Base-by-base conservation (phyloP, 2,888 invertebrate genomes). In the Seira musarum region DNA sequence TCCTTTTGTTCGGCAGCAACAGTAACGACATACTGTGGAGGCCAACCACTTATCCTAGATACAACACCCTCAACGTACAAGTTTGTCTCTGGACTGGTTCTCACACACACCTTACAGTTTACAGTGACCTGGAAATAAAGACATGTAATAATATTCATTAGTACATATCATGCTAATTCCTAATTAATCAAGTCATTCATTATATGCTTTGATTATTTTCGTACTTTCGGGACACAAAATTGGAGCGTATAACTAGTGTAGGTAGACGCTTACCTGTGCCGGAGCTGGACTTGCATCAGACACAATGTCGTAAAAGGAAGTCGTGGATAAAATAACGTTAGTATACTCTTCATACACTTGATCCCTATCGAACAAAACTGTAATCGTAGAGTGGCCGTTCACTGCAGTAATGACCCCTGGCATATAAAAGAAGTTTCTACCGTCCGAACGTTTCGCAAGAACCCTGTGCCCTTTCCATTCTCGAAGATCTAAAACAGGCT, bases 401-500 rank as follows among this genome's bases (percentile, higher is more conserved):
- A 87, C 86, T 24, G 85, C 84, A 66, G 94, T 93, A 87, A 98
- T 97, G 78, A 95, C 94, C 72, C 97, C 98, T 8, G 97, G 96
- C 87, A 95, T 93, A 90, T 95, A 96, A 87, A 93, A 91, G 81
- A 93, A 93, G 84, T 46, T 79, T 53, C 79, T n/a, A 49, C 79
- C 79, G 25, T 79, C 73, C 3, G 94, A 93, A 88, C 93, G 93
- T 88, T 95, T 95, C 60, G 97, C 98, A 87, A 98, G 90, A 81
- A 98, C 96, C 87, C 97, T 91, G 89, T 97, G 96, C 88, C 96
- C 95, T 87, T 93, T 93, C 98, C 98, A 98, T 90, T 98, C 97
- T 87, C 93, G 94, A 87, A 98, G 91, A 90, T 98, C 96, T 85
- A 98, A 67, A 2, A 81, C 80, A 24, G 83, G 80, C 64, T 75